Percentiles rank a stretch among this genome's conserved stretches.
These are phyloP conservation scores for Platysteira castanea DNA, from an alignment of 2,113 vertebrate species.

Conservation along the genomic window DNA sequence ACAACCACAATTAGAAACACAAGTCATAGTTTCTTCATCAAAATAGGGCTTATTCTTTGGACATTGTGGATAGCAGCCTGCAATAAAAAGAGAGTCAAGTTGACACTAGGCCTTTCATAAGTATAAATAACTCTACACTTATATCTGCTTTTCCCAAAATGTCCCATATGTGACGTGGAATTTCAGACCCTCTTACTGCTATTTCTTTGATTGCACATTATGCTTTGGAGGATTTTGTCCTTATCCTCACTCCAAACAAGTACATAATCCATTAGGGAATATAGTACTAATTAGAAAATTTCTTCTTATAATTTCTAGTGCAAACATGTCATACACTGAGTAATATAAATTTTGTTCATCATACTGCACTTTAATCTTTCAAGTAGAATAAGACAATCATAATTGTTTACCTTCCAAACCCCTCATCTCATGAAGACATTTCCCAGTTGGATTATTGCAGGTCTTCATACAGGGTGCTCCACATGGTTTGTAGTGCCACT, in stretches of 20 bases:
- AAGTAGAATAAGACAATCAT: not conserved
- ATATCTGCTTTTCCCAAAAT: not conserved
- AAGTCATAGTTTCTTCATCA: slow-evolving; percentile 87
- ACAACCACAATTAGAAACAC: slow-evolving; percentile 80
- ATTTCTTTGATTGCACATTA: not conserved
- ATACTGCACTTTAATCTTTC: not conserved
- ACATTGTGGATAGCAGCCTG: slow-evolving; percentile 93
- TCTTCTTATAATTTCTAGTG: not conserved
- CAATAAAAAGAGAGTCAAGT: not conserved
- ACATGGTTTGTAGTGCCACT: slow-evolving; percentile 93
- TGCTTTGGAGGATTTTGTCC: not conserved
- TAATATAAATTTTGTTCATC: not conserved
- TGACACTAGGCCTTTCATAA: not conserved
- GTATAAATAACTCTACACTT: not conserved
- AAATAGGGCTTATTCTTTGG: slow-evolving; percentile 80
- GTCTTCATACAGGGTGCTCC: slow-evolving; percentile 88
- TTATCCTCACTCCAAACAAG: not conserved
- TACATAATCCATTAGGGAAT: not conserved
- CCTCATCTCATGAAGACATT: slow-evolving; percentile 75
- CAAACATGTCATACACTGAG: not conserved
- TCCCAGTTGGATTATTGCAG: slow-evolving; percentile 84
- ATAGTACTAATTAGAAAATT: not conserved
- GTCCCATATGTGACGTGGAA: not conserved
- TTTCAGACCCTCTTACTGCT: not conserved
- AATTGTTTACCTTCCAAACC: slow-evolving; percentile 84